Evolutionary conservation across 1,140 invertebrate species (phyloP).

Genomic region (Drosophila athabasca): DNA sequence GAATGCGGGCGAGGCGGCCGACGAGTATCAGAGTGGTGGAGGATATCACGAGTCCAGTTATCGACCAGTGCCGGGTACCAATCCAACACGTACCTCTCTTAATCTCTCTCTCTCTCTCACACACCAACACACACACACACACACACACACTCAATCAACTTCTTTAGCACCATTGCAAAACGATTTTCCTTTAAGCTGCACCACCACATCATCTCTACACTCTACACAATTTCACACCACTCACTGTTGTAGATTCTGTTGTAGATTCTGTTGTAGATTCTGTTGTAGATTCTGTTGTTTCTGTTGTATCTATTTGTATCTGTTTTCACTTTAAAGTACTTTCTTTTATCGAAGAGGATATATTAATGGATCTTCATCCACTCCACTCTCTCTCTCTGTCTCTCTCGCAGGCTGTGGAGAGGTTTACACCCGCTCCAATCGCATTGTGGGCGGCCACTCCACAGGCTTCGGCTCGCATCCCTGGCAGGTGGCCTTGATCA

Average conservation of each 20-base stretch:
- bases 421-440: slow-evolving; percentile 92
- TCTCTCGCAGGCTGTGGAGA: slow-evolving; percentile 91
- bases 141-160: neutral
- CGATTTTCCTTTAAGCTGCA: slow-evolving; percentile 35
- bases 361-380: too few relatives aligned
- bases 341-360: neutral
- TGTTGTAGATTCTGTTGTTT: slow-evolving; percentile 20
- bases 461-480: slow-evolving; percentile 95
- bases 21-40: slow-evolving; percentile 63
- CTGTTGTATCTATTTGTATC: slow-evolving; percentile 17
- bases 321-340: slow-evolving; percentile 8
- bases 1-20: slow-evolving; percentile 75
- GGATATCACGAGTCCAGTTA: slow-evolving; percentile 64
- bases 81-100: slow-evolving; percentile 22
- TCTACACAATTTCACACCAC: slow-evolving; percentile 11
- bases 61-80: slow-evolving; percentile 83
- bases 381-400: neutral
- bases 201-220: slow-evolving; percentile 12
- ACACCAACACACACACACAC: neutral
- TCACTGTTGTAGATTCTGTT: slow-evolving; percentile 22
- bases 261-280: too few relatives aligned
- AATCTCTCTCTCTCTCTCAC: slow-evolving; percentile 31
- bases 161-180: slow-evolving; percentile 34
- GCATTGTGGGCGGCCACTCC: slow-evolving; percentile 96
- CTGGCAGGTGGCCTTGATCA: slow-evolving; percentile 97